Base-by-base conservation (phyloP, 2,113 vertebrate genomes). In the Xiphias gladius region DNA sequence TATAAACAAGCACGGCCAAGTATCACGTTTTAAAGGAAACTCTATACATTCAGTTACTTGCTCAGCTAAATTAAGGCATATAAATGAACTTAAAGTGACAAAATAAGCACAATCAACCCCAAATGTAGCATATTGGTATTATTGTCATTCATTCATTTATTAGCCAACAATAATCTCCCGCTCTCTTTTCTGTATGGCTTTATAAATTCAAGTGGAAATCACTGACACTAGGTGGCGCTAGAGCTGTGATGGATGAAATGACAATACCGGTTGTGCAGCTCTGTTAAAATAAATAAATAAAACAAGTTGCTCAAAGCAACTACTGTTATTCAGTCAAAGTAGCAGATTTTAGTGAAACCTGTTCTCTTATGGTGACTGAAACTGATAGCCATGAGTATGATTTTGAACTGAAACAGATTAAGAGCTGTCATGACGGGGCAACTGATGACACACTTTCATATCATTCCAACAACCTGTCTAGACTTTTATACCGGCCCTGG, bases 141-240 rank as follows among this genome's bases (percentile, higher is more conserved):
- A 6, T 26, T 75, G 24, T 28, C 58, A 59, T 65, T 55, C 16
- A 55, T 48, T 67, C 26, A 2, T 50, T 50, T 5, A 54, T 57
- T 57, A 43, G 10, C 55, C 37, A 55, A 32, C 32, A 41, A 13
- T 63, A 9, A 57, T 20, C 2, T 30, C 28, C 24, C 26, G 54
- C 19, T 26, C 1, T 13, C 1, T 61, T 35, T 28, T 13, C 55
- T 58, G 55, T 24, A 4, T 43, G n/a, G 37, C 39, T 14, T 30
- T 50, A 39, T 24, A 22, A 0, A 12, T 61, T 50, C 13, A 69
- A 43, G 55, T 26, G 52, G 39, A 28, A 72, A 35, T 54, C 9
- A 24, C 10, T 14, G 26, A 70, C 84, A 83, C 82, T 77, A 24
- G 86, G 30, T 78, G 88, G 88, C 20, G 41, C 37, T 69, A 67